Evolutionary conservation across 2,888 invertebrate genomes (phyloP).

Genomic region (Sinohyriopsis cumingii): DNA sequence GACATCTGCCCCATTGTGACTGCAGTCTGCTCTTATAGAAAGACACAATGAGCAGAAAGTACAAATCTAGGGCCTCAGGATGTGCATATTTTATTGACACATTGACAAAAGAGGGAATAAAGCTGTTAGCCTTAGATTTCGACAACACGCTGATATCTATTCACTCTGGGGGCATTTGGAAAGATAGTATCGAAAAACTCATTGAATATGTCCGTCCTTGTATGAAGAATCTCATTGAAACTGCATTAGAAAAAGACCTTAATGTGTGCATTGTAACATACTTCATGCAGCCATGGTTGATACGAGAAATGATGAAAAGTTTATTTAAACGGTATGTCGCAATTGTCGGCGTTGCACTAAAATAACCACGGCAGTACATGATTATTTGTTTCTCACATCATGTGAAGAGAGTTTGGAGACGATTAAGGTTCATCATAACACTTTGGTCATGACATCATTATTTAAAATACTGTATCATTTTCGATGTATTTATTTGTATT

Average conservation of each 20-base stretch:
- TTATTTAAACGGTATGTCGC: slow-evolving; percentile 28
- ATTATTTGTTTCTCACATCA: too few species aligned
- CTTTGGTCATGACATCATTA: too few species aligned
- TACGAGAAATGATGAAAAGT: slow-evolving; percentile 58
- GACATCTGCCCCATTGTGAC: too few species aligned
- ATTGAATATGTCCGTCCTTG: slow-evolving; percentile 60
- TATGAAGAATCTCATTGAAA: slow-evolving; percentile 58
- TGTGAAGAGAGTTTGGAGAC: too few species aligned
- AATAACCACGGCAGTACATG: too few species aligned
- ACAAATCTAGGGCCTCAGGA: slow-evolving; percentile 17
- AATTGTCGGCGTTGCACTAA: too few species aligned
- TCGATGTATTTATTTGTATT: too few species aligned
- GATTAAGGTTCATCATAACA: too few species aligned
- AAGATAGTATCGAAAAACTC: slow-evolving; percentile 55
- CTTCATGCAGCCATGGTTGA: slow-evolving; percentile 61
- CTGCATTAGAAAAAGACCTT: slow-evolving; percentile 50
- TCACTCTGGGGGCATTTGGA: slow-evolving; percentile 66
- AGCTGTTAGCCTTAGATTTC: slow-evolving; percentile 66
- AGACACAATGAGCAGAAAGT: slow-evolving; percentile 23
- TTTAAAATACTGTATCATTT: too few species aligned
- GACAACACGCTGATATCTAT: slow-evolving; percentile 65
- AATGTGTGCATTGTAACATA: slow-evolving; percentile 66
- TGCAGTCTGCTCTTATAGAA: neutral
- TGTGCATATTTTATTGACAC: slow-evolving; percentile 37
- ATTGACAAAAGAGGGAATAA: slow-evolving; percentile 56